A percentile compares a stretch with the other conserved stretches of the same genome.
phyloP scores from a whole-genome alignment of 1,140 invertebrate species.

The Cecropterus lyciades region DNA sequence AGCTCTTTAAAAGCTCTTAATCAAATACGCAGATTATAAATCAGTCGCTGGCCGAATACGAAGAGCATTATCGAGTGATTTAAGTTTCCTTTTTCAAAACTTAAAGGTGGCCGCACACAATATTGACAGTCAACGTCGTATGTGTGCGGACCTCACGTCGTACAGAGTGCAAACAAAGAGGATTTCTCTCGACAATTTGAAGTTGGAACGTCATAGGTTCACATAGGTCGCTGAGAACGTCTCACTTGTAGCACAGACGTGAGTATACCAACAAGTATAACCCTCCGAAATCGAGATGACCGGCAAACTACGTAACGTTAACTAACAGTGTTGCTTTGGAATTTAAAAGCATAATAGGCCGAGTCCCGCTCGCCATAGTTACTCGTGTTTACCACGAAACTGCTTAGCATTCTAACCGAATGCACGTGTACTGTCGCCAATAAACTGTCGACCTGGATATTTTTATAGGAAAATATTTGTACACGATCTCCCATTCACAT shows the following conservation, averaged over 20 bases:
- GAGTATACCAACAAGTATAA: conserved; percentile 57
- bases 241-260: conserved; percentile 53
- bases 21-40: conserved; percentile 26
- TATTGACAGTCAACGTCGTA: background rate
- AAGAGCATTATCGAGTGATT: conserved; percentile 30
- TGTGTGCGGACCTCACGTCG: conserved; percentile 20
- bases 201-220: conserved; percentile 64
- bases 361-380: conserved; percentile 55
- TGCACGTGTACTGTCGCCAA: conserved; percentile 68
- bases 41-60: conserved; percentile 31
- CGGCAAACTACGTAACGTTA: conserved; percentile 7
- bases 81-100: conserved; percentile 43
- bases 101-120: conserved; percentile 35
- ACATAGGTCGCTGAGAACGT: conserved; percentile 66
- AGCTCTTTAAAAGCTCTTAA: conserved; percentile 26
- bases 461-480: conserved; percentile 69
- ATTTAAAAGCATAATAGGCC: conserved; percentile 48
- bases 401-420: conserved; percentile 79
- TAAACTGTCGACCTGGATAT: conserved; percentile 74
- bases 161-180: conserved; percentile 49
- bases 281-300: conserved; percentile 49
- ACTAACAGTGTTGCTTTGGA: conserved; percentile 27
- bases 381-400: conserved; percentile 74
- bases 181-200: conserved; percentile 59
- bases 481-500: conserved; percentile 69